These are phyloP conservation scores for Thymelicus lineola DNA, from an alignment of 2,888 invertebrate genomes.

Conservation along the genomic window DNA sequence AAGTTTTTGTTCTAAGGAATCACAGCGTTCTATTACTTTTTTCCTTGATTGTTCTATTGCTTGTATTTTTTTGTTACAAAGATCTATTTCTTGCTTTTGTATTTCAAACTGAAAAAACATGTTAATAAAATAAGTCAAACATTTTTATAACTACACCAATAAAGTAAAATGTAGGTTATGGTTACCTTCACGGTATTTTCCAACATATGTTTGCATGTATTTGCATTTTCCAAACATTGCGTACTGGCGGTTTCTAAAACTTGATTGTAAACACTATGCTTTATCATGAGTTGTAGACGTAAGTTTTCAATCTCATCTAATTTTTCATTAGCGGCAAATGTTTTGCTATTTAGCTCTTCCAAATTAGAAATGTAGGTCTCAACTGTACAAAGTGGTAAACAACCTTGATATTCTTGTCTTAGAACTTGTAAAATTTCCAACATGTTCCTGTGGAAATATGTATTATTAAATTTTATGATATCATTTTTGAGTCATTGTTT, in stretches of 20 bases:
- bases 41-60: slow-evolving; percentile 61
- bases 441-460: slow-evolving; percentile 59
- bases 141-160: too few relatives aligned
- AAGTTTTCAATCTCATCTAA: slow-evolving; percentile 72
- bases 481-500: neutral
- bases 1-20: slow-evolving; percentile 65
- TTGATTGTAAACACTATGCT: slow-evolving; percentile 72
- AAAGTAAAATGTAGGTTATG: neutral
- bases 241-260: slow-evolving; percentile 64
- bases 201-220: slow-evolving; percentile 68
- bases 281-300: slow-evolving; percentile 63
- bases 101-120: slow-evolving; percentile 59
- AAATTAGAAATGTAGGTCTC: slow-evolving; percentile 69
- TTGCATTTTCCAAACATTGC: slow-evolving; percentile 64
- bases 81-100: slow-evolving; percentile 61
- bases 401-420: slow-evolving; percentile 75
- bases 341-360: slow-evolving; percentile 64
- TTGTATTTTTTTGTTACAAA: slow-evolving; percentile 62
- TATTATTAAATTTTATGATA: neutral
- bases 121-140: too few relatives aligned
- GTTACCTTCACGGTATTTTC: slow-evolving; percentile 64
- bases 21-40: slow-evolving; percentile 61
- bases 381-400: slow-evolving; percentile 65
- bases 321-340: slow-evolving; percentile 61
- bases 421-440: slow-evolving; percentile 69